Conservation (phyloP, 2,888 invertebrate species). For the Amblyteles armatorius region DNA sequence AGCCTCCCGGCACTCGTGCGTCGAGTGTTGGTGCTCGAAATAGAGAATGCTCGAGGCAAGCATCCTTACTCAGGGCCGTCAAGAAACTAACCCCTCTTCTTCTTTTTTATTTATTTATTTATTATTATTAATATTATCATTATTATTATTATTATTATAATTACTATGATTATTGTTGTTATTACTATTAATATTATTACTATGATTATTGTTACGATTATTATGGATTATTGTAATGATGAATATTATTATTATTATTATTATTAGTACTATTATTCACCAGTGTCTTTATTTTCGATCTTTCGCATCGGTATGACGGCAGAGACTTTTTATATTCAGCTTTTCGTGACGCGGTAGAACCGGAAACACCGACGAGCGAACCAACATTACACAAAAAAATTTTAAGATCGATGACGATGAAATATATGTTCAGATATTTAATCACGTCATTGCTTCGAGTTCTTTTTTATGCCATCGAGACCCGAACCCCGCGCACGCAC, state of each 20-base stretch:
- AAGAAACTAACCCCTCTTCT: slow-evolving; percentile 47
- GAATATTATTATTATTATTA: background rate
- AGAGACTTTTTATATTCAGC: background rate
- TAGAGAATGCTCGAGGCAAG: slow-evolving; percentile 58
- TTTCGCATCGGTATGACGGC: background rate
- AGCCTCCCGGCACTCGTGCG: slow-evolving; percentile 29
- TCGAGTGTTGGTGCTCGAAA: slow-evolving; percentile 54
- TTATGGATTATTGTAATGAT: background rate
- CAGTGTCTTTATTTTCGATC: slow-evolving; percentile 14
- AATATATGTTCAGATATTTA: background rate
- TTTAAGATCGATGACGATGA: slow-evolving; percentile 18
- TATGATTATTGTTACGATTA: background rate
- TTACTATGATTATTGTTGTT: background rate
- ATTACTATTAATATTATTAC: background rate
- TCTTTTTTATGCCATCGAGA: background rate
- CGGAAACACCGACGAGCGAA: slow-evolving; percentile 4
- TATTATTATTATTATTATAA: background rate
- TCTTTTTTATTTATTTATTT: background rate
- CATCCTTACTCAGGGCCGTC: slow-evolving; percentile 54
- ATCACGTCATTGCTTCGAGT: slow-evolving; percentile 18
- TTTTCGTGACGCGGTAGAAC: slow-evolving; percentile 14
- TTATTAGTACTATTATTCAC: background rate
- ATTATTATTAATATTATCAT: background rate
- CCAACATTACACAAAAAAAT: slow-evolving; percentile 35
- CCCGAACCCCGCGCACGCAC: slow-evolving; percentile 12